Conservation (phyloP, 2,113 vertebrate species). For the Agapornis roseicollis region DNA sequence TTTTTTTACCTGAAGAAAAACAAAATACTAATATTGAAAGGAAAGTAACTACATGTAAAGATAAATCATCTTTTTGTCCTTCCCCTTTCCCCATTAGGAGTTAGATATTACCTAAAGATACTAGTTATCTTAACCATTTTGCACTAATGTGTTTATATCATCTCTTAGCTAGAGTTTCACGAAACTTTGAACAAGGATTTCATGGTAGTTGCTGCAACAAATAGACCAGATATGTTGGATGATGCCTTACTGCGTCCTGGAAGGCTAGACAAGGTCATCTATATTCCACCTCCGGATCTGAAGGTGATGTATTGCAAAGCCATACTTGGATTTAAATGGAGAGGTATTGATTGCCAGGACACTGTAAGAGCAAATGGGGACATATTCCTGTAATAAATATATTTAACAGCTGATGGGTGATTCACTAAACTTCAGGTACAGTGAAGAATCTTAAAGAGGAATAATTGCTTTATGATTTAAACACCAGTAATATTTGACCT, state of each 20-base stretch:
- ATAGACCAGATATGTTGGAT: constrained; percentile 90
- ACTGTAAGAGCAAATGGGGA: background rate
- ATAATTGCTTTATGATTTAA: background rate
- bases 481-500: background rate
- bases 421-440: background rate
- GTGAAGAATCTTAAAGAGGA: background rate
- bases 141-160: background rate
- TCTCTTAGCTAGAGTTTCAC: constrained; percentile 79
- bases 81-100: background rate
- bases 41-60: background rate
- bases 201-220: constrained; percentile 92
- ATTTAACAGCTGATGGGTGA: background rate
- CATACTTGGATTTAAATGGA: background rate
- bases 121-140: background rate
- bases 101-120: background rate
- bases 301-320: constrained; percentile 71
- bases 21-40: background rate
- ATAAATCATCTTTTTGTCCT: background rate
- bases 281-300: constrained; percentile 89
- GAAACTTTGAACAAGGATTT: constrained; percentile 85
- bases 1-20: background rate
- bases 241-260: constrained; percentile 92
- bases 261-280: constrained; percentile 89
- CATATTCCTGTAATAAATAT: background rate
- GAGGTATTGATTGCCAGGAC: background rate